A percentile compares a stretch with the other conserved stretches of the same genome.
phyloP scores from a whole-genome alignment of 2,113 vertebrate species.

The Seriola rivoliana region DNA sequence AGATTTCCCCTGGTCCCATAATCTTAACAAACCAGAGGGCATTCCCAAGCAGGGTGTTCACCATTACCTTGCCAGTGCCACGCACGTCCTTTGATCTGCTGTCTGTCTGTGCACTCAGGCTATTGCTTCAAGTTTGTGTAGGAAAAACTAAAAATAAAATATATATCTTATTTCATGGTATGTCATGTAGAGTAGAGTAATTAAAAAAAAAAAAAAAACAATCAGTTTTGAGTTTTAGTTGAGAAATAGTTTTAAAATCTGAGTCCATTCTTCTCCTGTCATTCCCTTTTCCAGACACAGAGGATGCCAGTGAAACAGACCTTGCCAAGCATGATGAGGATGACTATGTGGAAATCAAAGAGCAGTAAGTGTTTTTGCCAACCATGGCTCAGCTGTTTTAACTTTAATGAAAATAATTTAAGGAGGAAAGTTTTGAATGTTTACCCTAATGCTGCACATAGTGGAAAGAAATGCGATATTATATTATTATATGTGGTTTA shows the following conservation, averaged over 20 bases:
- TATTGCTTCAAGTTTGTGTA: background rate
- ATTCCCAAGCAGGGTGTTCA: conserved; percentile 48
- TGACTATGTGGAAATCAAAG: conserved; percentile 98
- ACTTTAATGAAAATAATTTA: background rate
- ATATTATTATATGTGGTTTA: background rate
- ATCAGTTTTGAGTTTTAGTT: background rate
- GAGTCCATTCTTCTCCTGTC: background rate
- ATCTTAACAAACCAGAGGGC: conserved; percentile 15
- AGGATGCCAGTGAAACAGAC: conserved; percentile 98
- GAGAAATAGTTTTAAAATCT: background rate
- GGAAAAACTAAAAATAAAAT: too few species aligned
- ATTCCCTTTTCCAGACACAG: conserved; percentile 87
- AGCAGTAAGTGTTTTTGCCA: conserved; percentile 91
- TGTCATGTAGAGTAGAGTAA: background rate
- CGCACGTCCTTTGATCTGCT: conserved; percentile 54
- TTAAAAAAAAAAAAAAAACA: background rate
- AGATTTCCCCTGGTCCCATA: background rate
- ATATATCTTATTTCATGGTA: background rate
- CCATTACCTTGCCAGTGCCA: conserved; percentile 69
- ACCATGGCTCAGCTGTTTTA: background rate
- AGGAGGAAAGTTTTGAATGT: background rate
- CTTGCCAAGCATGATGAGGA: conserved; percentile 97
- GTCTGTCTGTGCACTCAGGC: background rate
- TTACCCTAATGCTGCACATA: background rate
- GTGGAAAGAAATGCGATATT: background rate